These are phyloP conservation scores for Druon quercuslanigerum DNA, from an alignment of 1,140 invertebrate species.

Conservation along the genomic window DNA sequence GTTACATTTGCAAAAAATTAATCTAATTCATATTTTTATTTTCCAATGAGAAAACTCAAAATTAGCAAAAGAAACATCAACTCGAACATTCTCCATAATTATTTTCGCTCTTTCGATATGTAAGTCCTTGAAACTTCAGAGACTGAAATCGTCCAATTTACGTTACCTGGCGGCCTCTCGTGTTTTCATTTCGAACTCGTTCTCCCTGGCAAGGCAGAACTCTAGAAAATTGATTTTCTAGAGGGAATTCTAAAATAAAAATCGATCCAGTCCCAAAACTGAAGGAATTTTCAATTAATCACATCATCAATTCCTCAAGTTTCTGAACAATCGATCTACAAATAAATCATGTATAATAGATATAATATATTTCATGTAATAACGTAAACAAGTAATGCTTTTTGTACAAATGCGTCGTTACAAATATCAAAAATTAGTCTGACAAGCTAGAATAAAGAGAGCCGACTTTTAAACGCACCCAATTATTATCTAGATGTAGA, in stretches of 20 bases:
- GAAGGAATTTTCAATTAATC: too few relatives aligned
- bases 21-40: too few relatives aligned
- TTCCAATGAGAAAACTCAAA: too few relatives aligned
- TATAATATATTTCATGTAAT: slow-evolving; percentile 63
- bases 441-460: slow-evolving; percentile 14
- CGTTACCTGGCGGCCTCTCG: slow-evolving; percentile 1
- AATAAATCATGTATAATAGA: slow-evolving; percentile 47
- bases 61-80: too few relatives aligned
- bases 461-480: slow-evolving; percentile 31
- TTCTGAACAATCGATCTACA: too few relatives aligned
- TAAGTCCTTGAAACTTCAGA: too few relatives aligned
- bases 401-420: slow-evolving; percentile 60
- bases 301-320: too few relatives aligned
- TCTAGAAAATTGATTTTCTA: slow-evolving; percentile 5
- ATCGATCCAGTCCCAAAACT: neutral
- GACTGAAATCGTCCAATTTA: neutral
- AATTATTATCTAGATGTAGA: neutral
- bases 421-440: slow-evolving; percentile 54
- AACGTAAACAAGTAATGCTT: slow-evolving; percentile 60
- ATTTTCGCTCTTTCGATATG: too few relatives aligned
- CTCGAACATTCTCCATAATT: too few relatives aligned
- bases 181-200: neutral
- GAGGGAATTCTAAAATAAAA: neutral
- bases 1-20: too few relatives aligned
- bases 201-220: neutral